Evolutionary conservation across 2,113 vertebrate species (phyloP).

Genomic region (Clupea harengus): DNA sequence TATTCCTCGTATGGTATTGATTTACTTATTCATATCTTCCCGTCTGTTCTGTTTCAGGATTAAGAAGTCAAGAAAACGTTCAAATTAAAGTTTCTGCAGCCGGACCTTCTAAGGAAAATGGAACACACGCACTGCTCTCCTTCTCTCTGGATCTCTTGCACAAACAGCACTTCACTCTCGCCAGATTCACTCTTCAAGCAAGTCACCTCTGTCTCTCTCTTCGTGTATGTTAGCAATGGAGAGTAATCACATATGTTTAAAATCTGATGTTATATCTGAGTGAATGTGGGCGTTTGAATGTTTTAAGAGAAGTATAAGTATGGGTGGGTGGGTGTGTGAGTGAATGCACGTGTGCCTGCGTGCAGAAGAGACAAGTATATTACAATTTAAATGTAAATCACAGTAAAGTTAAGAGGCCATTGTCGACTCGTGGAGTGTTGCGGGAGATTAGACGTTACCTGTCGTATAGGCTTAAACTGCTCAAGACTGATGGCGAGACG

Average conservation of each 20-base stretch:
- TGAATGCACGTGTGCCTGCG: not conserved
- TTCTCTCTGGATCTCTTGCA: constrained; percentile 64
- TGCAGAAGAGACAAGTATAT: not conserved
- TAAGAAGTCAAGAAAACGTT: constrained; percentile 43
- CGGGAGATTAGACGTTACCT: not conserved
- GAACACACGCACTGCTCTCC: constrained; percentile 23
- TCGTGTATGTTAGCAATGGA: constrained; percentile 27
- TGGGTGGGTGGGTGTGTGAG: not conserved
- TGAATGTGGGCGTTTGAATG: constrained; percentile 13
- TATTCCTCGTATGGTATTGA: not conserved
- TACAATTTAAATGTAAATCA: not conserved
- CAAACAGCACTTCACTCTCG: constrained; percentile 67
- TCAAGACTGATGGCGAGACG: constrained; percentile 2
- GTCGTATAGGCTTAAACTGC: not conserved
- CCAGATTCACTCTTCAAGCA: constrained; percentile 16
- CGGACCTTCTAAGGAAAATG: constrained; percentile 15
- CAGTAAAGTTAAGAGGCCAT: not conserved
- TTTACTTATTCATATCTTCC: not conserved
- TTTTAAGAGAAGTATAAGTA: not conserved
- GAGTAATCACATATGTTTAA: constrained; percentile 40
- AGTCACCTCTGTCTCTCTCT: constrained; percentile 20
- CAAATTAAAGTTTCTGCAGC: constrained; percentile 31
- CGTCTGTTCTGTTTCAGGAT: constrained; percentile 42
- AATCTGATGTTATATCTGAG: constrained; percentile 8
- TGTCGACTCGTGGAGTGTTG: constrained; percentile 10